Conservation (phyloP, 2,113 vertebrate genomes). For the Campylomormyrus tamandua region DNA sequence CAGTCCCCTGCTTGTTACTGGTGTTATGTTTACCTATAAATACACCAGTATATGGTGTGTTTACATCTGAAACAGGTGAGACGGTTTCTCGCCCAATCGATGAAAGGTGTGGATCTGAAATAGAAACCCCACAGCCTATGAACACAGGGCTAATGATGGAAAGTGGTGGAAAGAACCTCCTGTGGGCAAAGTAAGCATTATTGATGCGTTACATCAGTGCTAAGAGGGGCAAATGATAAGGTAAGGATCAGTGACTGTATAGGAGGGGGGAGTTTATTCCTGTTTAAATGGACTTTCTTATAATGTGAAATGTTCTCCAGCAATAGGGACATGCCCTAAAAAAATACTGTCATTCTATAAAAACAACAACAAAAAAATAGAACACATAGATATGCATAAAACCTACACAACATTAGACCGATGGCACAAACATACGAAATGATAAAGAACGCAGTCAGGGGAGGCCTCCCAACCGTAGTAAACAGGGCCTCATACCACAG, state of each 20-base stretch:
- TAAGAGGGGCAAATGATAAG: background rate
- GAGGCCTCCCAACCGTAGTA: background rate
- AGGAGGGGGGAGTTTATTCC: background rate
- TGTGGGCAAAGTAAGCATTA: background rate
- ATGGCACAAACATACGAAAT: slow-evolving; percentile 19
- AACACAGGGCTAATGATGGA: background rate
- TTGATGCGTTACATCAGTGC: background rate
- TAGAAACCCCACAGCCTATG: background rate
- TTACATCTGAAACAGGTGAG: background rate
- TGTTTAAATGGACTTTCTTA: background rate
- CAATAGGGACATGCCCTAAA: background rate
- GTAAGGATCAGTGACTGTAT: background rate
- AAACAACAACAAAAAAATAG: background rate
- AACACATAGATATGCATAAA: slow-evolving; percentile 7
- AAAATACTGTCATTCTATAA: slow-evolving; percentile 27
- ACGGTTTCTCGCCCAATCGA: background rate
- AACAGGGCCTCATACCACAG: background rate
- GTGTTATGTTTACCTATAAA: background rate
- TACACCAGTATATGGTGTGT: background rate
- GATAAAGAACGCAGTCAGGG: background rate
- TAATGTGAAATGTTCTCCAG: slow-evolving; percentile 8
- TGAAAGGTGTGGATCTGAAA: background rate
- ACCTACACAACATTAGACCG: slow-evolving; percentile 3
- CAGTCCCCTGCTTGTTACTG: background rate
- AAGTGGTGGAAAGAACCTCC: background rate